Percentiles rank a stretch among this genome's conserved stretches.
These are phyloP conservation scores for Tokudaia tokunoshimensis DNA, from an alignment of 2,797 vertebrate species.

Conservation along the genomic window DNA sequence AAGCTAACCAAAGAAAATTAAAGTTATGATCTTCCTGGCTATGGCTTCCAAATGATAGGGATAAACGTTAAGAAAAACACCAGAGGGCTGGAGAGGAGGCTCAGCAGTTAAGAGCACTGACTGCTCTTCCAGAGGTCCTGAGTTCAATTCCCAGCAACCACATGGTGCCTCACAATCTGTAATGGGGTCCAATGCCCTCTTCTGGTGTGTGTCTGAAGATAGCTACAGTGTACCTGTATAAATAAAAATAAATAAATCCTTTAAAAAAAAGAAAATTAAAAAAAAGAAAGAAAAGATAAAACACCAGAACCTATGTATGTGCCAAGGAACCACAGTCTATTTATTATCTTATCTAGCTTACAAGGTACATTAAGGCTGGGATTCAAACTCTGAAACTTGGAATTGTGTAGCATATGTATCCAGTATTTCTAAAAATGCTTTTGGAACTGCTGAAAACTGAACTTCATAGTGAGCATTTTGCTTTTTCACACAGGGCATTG, in stretches of 20 bases:
- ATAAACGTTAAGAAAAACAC: conserved; percentile 34
- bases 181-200: too few relatives aligned
- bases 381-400: neutral
- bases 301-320: neutral
- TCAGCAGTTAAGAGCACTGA: too few relatives aligned
- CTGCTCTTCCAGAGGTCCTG: too few relatives aligned
- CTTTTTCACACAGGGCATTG: conserved; percentile 92
- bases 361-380: neutral
- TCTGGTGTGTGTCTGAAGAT: too few relatives aligned
- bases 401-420: neutral
- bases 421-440: conserved; percentile 40
- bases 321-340: neutral
- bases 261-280: too few relatives aligned
- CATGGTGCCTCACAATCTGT: too few relatives aligned
- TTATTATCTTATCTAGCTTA: neutral
- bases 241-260: too few relatives aligned
- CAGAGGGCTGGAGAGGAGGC: neutral
- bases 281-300: neutral
- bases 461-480: conserved; percentile 50
- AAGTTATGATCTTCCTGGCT: neutral
- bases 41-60: neutral
- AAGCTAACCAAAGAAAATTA: neutral
- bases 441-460: conserved; percentile 37
- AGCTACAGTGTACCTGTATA: too few relatives aligned
- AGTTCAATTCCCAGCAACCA: too few relatives aligned